These are phyloP conservation scores for Leptinotarsa haldemani DNA, from an alignment of 2,888 invertebrate genomes.

Conservation along the genomic window DNA sequence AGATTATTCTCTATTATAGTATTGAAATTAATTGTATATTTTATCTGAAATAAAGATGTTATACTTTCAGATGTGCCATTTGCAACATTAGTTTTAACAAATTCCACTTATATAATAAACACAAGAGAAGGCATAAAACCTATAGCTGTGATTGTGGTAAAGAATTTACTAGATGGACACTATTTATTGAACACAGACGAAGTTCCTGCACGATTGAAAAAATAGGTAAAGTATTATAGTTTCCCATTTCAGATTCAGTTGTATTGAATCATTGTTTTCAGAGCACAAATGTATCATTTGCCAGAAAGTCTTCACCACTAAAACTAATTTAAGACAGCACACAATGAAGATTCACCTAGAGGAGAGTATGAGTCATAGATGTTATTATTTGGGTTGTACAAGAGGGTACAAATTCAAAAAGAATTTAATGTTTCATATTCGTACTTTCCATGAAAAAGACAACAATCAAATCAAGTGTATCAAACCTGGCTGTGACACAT, in stretches of 20 bases:
- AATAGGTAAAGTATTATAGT: conserved; percentile 9
- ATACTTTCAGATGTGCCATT: conserved; percentile 51
- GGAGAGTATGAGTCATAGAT: conserved; percentile 44
- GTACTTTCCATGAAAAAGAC: conserved; percentile 50
- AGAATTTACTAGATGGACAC: conserved; percentile 55
- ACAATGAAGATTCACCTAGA: conserved; percentile 44
- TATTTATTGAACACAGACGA: conserved; percentile 52
- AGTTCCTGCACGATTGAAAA: conserved; percentile 40
- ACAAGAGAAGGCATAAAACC: conserved; percentile 54
- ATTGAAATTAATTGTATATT: background rate
- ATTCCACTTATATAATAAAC: conserved; percentile 51
- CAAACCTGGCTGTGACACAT: conserved; percentile 44
- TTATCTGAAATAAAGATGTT: background rate
- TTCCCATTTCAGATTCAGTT: background rate
- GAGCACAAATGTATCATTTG: conserved; percentile 53
- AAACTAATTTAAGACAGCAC: conserved; percentile 50
- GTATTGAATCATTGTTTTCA: conserved; percentile 39
- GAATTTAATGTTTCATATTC: conserved; percentile 54
- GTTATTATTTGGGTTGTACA: conserved; percentile 52
- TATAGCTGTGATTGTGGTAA: conserved; percentile 58
- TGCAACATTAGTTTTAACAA: conserved; percentile 53
- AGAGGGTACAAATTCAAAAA: conserved; percentile 54
- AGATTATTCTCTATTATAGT: background rate
- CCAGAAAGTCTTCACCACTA: conserved; percentile 49
- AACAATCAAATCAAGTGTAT: conserved; percentile 39